Percentiles rank a stretch among this genome's conserved stretches.
phyloP scores from a whole-genome alignment of 2,888 invertebrate genomes.

The Xylota sylvarum region DNA sequence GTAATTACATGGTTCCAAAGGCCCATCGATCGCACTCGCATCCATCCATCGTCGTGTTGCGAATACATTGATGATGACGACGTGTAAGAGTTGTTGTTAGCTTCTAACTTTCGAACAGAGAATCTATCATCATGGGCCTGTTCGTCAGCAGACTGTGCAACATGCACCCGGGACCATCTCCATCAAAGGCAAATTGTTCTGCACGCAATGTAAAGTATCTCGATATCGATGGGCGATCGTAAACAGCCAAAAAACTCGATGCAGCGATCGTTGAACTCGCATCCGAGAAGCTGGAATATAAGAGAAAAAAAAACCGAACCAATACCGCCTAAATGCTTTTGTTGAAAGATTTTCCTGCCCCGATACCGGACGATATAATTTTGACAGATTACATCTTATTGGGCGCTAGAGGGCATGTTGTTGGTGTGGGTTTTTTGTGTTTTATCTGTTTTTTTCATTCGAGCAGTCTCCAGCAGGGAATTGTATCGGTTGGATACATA shows the following conservation, averaged over 20 bases:
- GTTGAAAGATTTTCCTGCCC: conserved; percentile 77
- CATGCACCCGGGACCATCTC: conserved; percentile 55
- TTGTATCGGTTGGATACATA: conserved; percentile 33
- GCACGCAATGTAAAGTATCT: conserved; percentile 68
- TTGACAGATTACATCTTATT: conserved; percentile 84
- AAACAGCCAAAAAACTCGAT: conserved; percentile 68
- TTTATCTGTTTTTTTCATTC: conserved; percentile 17
- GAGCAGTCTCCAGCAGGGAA: conserved; percentile 58
- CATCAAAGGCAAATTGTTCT: conserved; percentile 57
- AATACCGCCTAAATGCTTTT: conserved; percentile 69
- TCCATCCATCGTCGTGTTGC: conserved; percentile 10
- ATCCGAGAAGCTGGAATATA: conserved; percentile 11
- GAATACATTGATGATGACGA: neutral
- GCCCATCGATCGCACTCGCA: conserved; percentile 23
- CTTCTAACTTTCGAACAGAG: conserved; percentile 39
- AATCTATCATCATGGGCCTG: conserved; percentile 10
- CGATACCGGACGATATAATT: conserved; percentile 80
- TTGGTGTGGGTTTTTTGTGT: conserved; percentile 34
- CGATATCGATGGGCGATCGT: conserved; percentile 57
- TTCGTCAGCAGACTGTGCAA: conserved; percentile 36
- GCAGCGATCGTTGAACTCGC: conserved; percentile 68
- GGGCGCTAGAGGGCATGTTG: conserved; percentile 81
- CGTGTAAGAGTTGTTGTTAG: conserved; percentile 2
- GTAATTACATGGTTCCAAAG: conserved; percentile 59
- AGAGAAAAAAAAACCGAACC: conserved; percentile 48